phyloP scores from a whole-genome alignment of 2,888 invertebrate genomes.

The Chloromyia formosa region DNA sequence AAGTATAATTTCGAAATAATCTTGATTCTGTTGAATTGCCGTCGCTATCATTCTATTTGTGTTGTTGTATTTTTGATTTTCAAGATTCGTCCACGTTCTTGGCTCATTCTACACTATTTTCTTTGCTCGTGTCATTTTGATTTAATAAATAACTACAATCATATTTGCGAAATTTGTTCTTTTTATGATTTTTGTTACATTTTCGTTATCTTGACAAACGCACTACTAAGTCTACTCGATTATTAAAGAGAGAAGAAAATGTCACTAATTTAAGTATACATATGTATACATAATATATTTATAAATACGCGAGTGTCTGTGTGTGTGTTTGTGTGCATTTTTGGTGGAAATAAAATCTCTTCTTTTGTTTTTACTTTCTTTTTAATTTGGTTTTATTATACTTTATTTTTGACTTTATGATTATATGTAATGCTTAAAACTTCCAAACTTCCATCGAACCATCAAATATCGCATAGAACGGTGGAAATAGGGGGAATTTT shows the following conservation, averaged over 20 bases:
- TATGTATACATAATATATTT: no score
- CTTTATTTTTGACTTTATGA: slow-evolving; percentile 2
- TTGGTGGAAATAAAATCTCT: slow-evolving; percentile 12
- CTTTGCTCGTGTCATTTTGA: no score
- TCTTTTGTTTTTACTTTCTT: background rate
- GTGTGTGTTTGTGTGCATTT: slow-evolving; percentile 5
- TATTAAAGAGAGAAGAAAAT: slow-evolving; percentile 42
- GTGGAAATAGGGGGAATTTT: no score
- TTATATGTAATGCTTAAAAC: background rate
- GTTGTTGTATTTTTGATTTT: background rate
- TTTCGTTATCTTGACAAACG: background rate
- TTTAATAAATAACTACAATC: slow-evolving; percentile 25
- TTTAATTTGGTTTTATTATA: background rate
- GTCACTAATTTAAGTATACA: slow-evolving; percentile 41
- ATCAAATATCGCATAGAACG: no score
- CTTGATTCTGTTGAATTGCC: background rate
- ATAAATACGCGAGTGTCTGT: no score
- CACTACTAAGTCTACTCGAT: slow-evolving; percentile 40
- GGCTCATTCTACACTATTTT: background rate
- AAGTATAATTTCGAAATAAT: background rate
- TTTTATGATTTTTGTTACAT: no score
- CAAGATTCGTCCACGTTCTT: background rate
- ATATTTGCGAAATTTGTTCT: slow-evolving; percentile 36
- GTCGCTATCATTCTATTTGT: background rate
- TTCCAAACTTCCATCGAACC: no score